Evolutionary conservation across 1,140 invertebrate species (phyloP).

Genomic region (Bombus cullumanus): DNA sequence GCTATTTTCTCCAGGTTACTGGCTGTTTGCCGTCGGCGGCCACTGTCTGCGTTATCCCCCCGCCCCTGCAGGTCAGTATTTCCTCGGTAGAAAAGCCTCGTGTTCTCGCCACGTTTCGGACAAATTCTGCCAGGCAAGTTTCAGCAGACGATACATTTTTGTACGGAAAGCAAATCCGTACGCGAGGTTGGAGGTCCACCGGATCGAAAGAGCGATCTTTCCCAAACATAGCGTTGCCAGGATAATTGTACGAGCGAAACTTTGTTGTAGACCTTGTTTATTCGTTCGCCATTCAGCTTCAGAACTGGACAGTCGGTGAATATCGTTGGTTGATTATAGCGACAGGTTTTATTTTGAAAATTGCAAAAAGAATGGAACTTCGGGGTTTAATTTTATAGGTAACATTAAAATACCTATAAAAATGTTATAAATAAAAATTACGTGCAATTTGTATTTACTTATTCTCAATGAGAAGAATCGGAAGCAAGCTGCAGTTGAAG

Average conservation of each 20-base stretch:
- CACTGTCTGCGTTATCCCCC: slow-evolving; percentile 47
- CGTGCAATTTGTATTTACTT: too few species aligned
- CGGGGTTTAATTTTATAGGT: too few species aligned
- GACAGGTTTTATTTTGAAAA: accelerated
- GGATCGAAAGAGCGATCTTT: slow-evolving; percentile 64
- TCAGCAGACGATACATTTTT: slow-evolving; percentile 46
- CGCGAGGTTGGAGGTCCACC: slow-evolving; percentile 19
- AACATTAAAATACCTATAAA: too few species aligned
- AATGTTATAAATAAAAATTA: too few species aligned
- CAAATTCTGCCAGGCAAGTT: slow-evolving; percentile 78
- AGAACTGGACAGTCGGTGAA: too few species aligned
- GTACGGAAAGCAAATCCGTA: slow-evolving; percentile 20
- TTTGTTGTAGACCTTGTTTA: too few species aligned
- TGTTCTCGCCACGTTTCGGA: slow-evolving; percentile 75
- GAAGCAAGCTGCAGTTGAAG: accelerated
- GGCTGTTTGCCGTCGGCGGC: slow-evolving; percentile 53
- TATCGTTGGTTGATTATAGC: too few species aligned
- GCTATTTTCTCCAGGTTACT: slow-evolving; percentile 55
- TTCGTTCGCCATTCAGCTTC: too few species aligned
- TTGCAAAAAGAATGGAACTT: too few species aligned
- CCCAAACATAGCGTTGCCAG: slow-evolving; percentile 81
- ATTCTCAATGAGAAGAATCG: too few species aligned
- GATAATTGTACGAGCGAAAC: background rate
- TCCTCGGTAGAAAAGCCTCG: slow-evolving; percentile 63
- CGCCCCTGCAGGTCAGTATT: slow-evolving; percentile 69